Evolutionary conservation across 2,113 vertebrate genomes (phyloP).

Genomic region (Pseudopodoces humilis): DNA sequence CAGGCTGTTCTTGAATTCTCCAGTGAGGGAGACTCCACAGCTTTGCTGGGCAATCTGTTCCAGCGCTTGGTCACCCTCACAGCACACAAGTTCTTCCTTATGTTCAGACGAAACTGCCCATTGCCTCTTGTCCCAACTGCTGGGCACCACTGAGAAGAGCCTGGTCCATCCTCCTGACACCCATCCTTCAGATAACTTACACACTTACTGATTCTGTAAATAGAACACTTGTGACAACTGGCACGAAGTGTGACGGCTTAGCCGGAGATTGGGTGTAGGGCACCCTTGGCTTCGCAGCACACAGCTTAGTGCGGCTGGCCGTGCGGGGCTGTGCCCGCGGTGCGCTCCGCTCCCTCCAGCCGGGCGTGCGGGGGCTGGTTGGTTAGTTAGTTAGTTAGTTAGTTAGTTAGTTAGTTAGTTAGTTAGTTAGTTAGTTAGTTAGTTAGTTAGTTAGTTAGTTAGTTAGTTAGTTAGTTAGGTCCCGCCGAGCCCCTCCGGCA

Average conservation of each 20-base stretch:
- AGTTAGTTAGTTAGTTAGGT: no score
- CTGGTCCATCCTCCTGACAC: background rate
- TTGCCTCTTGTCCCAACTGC: no score
- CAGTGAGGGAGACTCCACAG: background rate
- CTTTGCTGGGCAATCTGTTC: background rate
- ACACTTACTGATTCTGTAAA: no score
- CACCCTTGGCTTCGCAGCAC: accelerated
- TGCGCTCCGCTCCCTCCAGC: no score
- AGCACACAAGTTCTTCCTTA: background rate
- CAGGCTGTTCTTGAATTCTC: background rate
- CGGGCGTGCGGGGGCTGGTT: no score
- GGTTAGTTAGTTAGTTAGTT: background rate
- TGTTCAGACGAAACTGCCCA: background rate
- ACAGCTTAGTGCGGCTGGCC: accelerated
- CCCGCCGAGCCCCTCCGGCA: no score
- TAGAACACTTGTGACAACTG: background rate
- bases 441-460: no score
- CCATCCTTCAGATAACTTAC: background rate
- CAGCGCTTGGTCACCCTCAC: background rate
- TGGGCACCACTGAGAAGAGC: background rate
- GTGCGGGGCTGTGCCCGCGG: no score
- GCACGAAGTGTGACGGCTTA: no score
- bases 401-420: background rate
- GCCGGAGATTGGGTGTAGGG: accelerated
- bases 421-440: no score